Conservation (phyloP, 2,888 invertebrate species). For the Encarsia formosa region DNA sequence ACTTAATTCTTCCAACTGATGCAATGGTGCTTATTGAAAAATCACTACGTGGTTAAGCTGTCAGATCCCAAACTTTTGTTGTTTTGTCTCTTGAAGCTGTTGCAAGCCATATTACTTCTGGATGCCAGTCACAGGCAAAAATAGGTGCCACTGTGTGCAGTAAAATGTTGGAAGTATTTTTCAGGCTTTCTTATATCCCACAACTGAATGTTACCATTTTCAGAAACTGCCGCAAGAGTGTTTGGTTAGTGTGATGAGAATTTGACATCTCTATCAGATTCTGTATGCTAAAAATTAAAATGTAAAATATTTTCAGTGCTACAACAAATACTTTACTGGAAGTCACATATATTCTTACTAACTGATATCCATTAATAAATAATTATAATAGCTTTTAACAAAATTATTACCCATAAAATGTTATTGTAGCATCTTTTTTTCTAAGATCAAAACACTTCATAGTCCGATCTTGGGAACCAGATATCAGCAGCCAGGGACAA, state of each 20-base stretch:
- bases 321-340: too few species aligned
- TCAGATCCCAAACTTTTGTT: constrained; percentile 93
- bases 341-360: too few species aligned
- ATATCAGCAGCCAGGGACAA: constrained; percentile 76
- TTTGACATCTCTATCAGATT: constrained; percentile 93
- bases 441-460: constrained; percentile 94
- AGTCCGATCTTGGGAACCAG: constrained; percentile 96
- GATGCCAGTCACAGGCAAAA: constrained; percentile 97
- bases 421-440: constrained; percentile 73
- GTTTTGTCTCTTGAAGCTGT: constrained; percentile 94
- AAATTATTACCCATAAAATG: constrained; percentile 65
- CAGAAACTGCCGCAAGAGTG: constrained; percentile 88
- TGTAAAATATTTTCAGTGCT: too few species aligned
- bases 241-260: constrained; percentile 84
- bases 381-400: too few species aligned
- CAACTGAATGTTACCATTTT: constrained; percentile 91
- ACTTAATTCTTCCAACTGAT: constrained; percentile 91
- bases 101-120: constrained; percentile 79
- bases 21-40: constrained; percentile 92
- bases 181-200: constrained; percentile 87
- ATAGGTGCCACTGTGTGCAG: constrained; percentile 93
- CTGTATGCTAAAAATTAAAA: constrained; percentile 65
- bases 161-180: constrained; percentile 80
- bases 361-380: too few species aligned
- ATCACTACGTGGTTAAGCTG: constrained; percentile 73